Conservation (phyloP, 2,888 invertebrate genomes). For the Megalurothrips usitatus region DNA sequence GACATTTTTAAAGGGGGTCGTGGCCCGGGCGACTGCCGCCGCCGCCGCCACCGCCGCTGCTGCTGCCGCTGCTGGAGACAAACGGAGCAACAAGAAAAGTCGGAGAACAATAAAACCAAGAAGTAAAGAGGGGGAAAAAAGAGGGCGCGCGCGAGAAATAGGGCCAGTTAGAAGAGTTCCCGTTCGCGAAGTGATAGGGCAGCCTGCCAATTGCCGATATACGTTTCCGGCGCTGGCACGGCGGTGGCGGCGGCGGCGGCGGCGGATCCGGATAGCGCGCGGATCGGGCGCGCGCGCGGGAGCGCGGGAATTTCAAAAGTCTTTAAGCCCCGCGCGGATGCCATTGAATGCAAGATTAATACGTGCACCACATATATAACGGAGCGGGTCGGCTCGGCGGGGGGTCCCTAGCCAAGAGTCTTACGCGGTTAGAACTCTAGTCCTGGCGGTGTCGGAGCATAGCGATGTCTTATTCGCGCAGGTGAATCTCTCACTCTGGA, state of each 20-base stretch:
- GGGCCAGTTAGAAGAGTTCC: conserved; percentile 25
- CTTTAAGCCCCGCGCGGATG: background rate
- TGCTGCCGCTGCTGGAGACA: background rate
- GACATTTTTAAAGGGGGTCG: background rate
- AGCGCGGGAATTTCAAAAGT: conserved; percentile 7
- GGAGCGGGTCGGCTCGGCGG: background rate
- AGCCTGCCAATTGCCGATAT: conserved; percentile 22
- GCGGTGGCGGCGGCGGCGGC: background rate
- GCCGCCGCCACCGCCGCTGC: background rate
- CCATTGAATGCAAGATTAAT: conserved; percentile 16
- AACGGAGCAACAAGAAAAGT: background rate
- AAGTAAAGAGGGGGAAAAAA: background rate
- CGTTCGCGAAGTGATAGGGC: conserved; percentile 21
- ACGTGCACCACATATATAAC: background rate
- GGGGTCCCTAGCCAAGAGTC: too few species aligned
- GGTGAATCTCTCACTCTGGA: too few species aligned
- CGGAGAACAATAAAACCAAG: background rate
- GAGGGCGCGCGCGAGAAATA: background rate
- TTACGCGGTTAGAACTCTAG: background rate
- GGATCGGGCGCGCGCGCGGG: background rate
- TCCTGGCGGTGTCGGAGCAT: background rate
- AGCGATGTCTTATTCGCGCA: too few species aligned
- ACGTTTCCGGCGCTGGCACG: conserved; percentile 14
- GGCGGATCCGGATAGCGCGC: background rate
- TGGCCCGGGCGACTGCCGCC: background rate